These are phyloP conservation scores for Crenuchus spilurus DNA, from an alignment of 2,797 vertebrate genomes.

Conservation along the genomic window DNA sequence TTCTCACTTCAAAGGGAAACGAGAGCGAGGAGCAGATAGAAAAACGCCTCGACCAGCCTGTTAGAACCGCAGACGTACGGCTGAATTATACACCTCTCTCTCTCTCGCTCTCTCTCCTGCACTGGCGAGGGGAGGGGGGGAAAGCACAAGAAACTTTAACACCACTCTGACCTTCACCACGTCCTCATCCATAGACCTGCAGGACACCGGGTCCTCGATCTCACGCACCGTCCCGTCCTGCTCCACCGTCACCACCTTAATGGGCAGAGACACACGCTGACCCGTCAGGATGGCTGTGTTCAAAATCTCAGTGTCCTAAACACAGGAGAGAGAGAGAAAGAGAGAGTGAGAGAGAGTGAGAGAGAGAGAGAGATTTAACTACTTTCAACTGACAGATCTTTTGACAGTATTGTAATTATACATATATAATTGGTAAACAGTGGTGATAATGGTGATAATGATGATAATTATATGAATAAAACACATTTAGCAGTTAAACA, in stretches of 20 bases:
- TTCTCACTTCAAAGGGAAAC: conserved; percentile 20
- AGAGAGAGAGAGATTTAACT: not conserved
- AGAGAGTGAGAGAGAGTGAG: not conserved
- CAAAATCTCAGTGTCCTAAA: conserved; percentile 77
- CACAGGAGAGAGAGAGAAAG: conserved; percentile 27
- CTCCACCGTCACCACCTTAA: conserved; percentile 80
- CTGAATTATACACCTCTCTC: not conserved
- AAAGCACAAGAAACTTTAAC: too few relatives aligned
- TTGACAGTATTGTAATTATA: too few relatives aligned
- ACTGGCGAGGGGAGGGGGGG: too few relatives aligned
- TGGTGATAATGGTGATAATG: too few relatives aligned
- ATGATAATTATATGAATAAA: too few relatives aligned
- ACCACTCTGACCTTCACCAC: conserved; percentile 78
- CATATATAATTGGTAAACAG: too few relatives aligned
- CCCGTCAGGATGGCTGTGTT: conserved; percentile 81
- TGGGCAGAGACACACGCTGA: conserved; percentile 68
- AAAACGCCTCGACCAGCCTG: not conserved
- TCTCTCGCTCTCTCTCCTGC: too few relatives aligned
- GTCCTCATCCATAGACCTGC: conserved; percentile 76
- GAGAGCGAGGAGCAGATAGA: not conserved
- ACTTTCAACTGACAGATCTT: not conserved
- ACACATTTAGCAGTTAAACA: too few relatives aligned
- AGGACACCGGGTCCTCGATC: conserved; percentile 73
- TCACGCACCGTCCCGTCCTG: conserved; percentile 77
- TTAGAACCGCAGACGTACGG: not conserved